Conservation (phyloP, 2,797 vertebrate genomes). For the Pangasius macronema region DNA sequence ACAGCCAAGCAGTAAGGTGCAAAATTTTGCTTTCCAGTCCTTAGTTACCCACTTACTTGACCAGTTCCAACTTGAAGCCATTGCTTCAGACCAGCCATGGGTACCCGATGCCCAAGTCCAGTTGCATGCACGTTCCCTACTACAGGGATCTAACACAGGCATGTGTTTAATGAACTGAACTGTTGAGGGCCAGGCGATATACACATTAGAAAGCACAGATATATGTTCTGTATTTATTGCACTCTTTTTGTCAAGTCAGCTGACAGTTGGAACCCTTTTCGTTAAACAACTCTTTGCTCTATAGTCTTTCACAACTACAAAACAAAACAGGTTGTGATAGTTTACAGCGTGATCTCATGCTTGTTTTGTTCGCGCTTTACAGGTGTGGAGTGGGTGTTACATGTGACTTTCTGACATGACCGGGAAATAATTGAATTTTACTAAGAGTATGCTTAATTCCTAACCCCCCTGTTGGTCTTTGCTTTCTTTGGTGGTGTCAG, state of each 20-base stretch:
- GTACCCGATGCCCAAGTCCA: not conserved
- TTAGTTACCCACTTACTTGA: not conserved
- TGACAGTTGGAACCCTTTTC: not conserved
- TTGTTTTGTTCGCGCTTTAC: not conserved
- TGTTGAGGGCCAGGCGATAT: not conserved
- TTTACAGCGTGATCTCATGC: not conserved
- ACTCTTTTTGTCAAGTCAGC: not conserved
- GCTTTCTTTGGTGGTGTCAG: not conserved
- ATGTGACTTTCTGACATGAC: not conserved
- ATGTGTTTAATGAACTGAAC: not conserved
- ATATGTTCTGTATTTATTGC: not conserved
- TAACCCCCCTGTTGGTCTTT: not conserved
- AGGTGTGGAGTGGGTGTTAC: not conserved
- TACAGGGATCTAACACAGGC: not conserved
- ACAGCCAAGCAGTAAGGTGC: not conserved
- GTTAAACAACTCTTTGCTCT: not conserved
- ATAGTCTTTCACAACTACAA: not conserved
- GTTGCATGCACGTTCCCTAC: not conserved
- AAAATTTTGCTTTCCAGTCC: not conserved
- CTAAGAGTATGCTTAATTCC: not conserved
- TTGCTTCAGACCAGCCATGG: not conserved
- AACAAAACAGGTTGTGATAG: not conserved
- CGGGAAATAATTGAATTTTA: not conserved
- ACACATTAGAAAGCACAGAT: not conserved
- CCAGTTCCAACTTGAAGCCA: not conserved